These are phyloP conservation scores for Mus spretus DNA, from an alignment of 2,797 vertebrate species.

Conservation along the genomic window DNA sequence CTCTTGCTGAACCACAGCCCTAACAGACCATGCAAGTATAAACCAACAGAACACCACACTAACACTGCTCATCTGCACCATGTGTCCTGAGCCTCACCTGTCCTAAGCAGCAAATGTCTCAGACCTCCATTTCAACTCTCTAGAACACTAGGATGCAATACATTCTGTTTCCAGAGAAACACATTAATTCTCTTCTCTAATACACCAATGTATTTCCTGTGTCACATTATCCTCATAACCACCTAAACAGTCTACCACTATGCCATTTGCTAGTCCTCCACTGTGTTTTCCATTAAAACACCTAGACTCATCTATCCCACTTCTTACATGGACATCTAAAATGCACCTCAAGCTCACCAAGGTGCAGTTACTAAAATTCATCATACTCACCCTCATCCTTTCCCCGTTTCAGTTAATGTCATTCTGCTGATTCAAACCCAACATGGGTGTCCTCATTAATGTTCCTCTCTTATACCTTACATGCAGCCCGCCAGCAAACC, in stretches of 20 bases:
- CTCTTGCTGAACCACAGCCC: background rate
- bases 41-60: background rate
- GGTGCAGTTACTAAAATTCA: background rate
- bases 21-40: background rate
- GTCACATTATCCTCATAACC: background rate
- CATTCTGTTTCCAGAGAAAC: background rate
- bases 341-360: background rate
- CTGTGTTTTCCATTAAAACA: conserved; percentile 4
- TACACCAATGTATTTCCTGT: background rate
- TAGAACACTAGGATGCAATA: background rate
- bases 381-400: background rate
- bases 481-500: background rate
- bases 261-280: background rate
- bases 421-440: background rate
- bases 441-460: background rate
- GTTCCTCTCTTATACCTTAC: background rate
- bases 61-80: background rate
- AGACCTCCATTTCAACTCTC: background rate
- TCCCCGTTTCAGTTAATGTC: background rate
- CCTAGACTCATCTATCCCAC: background rate
- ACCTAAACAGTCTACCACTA: background rate
- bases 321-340: background rate
- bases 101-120: background rate
- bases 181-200: background rate
- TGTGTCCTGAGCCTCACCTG: background rate